Conservation (phyloP, 2,113 vertebrate genomes). For the Hypanus sabinus region DNA sequence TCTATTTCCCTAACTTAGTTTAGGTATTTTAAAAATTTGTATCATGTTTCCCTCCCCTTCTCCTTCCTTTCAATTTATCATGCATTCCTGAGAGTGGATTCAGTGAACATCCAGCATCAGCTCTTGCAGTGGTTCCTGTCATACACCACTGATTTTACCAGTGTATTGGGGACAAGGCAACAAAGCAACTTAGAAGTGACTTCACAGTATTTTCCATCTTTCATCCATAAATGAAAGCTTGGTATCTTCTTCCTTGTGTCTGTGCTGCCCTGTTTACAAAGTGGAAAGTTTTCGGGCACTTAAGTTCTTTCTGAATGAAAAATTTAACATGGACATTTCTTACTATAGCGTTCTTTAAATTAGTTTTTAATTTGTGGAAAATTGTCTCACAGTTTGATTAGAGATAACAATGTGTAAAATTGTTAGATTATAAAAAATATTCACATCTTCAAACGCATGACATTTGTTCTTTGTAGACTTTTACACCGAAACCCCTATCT, state of each 20-base stretch:
- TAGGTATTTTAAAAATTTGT: neutral
- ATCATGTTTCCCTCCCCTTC: neutral
- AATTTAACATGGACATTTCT: neutral
- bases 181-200: neutral
- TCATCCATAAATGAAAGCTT: neutral
- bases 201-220: neutral
- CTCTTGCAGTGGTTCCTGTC: neutral
- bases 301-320: neutral
- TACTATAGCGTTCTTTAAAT: neutral
- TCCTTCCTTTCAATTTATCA: neutral
- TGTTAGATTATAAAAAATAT: neutral
- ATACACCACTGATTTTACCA: neutral
- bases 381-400: slow-evolving; percentile 12
- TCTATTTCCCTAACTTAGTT: neutral
- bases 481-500: slow-evolving; percentile 7
- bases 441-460: neutral
- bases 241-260: neutral
- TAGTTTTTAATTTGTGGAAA: slow-evolving; percentile 19
- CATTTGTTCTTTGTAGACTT: slow-evolving; percentile 14
- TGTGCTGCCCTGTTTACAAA: neutral
- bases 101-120: neutral
- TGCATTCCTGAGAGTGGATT: slow-evolving; percentile 5
- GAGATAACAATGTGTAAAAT: neutral
- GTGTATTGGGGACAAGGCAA: neutral
- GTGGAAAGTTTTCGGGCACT: neutral